These are phyloP conservation scores for Eolophus roseicapilla DNA, from an alignment of 2,113 vertebrate species.

Conservation along the genomic window DNA sequence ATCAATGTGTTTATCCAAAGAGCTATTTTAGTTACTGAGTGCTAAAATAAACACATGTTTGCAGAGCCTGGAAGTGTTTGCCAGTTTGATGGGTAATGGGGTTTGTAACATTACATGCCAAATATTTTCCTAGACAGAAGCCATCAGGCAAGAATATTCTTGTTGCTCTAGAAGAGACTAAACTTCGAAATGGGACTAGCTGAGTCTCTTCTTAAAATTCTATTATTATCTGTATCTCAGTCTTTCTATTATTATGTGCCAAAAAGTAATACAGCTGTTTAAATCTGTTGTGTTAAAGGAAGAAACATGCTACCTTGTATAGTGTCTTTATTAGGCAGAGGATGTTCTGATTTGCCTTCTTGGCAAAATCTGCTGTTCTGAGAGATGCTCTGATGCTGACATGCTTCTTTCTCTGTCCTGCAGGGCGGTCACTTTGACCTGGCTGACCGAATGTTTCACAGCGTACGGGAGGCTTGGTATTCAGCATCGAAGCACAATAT, in stretches of 20 bases:
- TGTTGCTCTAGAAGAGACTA: background rate
- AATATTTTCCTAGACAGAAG: background rate
- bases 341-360: background rate
- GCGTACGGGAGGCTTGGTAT: slow-evolving; percentile 93
- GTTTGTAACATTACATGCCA: background rate
- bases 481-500: slow-evolving; percentile 99
- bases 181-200: background rate
- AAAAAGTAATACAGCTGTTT: background rate
- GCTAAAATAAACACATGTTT: background rate
- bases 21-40: background rate
- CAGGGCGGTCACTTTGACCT: slow-evolving; percentile 98
- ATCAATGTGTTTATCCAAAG: background rate
- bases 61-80: background rate
- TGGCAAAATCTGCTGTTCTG: background rate
- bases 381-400: background rate
- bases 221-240: background rate
- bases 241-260: background rate
- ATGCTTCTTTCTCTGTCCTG: background rate
- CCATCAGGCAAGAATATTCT: background rate
- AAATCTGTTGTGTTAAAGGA: background rate
- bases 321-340: background rate
- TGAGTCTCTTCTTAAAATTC: background rate
- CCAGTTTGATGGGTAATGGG: background rate
- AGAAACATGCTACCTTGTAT: rapidly evolving
- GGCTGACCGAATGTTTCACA: slow-evolving; percentile 99